phyloP scores from a whole-genome alignment of 64 coral and sea anemone genomes.

The Hydrozoanthus tunicans region DNA sequence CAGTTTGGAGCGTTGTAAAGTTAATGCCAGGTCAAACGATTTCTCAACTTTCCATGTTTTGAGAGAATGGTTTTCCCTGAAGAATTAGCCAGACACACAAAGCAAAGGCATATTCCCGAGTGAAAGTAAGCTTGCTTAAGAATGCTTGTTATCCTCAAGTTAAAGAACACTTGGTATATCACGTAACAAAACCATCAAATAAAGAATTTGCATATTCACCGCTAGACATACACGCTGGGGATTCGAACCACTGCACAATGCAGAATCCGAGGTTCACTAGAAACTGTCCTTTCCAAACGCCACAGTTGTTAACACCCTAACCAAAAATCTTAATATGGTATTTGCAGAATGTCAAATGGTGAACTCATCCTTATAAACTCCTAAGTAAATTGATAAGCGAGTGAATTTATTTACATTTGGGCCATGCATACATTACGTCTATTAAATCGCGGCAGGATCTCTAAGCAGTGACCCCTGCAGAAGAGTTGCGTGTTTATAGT shows the following conservation, averaged over 20 bases:
- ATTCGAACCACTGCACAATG: neutral
- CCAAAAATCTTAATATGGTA: neutral
- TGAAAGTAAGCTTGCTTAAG: conserved; percentile 15
- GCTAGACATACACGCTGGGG: conserved; percentile 1
- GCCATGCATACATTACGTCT: conserved; percentile 27
- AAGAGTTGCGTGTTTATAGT: neutral
- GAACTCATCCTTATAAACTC: neutral
- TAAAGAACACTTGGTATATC: conserved; percentile 5
- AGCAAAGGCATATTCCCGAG: conserved; percentile 1
- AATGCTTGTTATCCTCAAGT: conserved; percentile 20
- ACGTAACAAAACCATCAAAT: neutral
- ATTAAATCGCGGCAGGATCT: neutral
- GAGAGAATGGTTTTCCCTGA: neutral
- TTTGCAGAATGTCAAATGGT: neutral
- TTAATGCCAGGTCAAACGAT: neutral
- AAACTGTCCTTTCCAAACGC: neutral
- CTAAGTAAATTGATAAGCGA: conserved; percentile 32
- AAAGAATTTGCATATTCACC: conserved; percentile 41
- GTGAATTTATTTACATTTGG: conserved; percentile 23
- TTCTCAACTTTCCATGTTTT: neutral
- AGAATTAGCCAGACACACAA: neutral
- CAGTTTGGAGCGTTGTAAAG: neutral
- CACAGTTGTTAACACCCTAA: neutral
- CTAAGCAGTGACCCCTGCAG: neutral
- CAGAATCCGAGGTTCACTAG: neutral